Base-by-base conservation (phyloP, 2,113 vertebrate genomes). In the Semicossyphus pulcher region DNA sequence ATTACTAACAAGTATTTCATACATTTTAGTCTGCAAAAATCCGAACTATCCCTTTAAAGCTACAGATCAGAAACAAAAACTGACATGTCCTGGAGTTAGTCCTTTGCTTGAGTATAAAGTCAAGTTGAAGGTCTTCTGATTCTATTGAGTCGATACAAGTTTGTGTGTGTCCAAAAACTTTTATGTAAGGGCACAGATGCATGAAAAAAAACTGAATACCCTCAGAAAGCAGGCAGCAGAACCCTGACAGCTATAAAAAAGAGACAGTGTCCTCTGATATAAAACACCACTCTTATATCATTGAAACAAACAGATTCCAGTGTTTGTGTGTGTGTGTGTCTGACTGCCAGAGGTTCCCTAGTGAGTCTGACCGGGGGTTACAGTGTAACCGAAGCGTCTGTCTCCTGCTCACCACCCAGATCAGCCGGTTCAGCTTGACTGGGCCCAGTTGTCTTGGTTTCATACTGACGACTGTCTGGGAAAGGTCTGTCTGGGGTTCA, bases 401-500 rank as follows among this genome's bases (percentile, higher is more conserved):
- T 90, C 91, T 92, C 80, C 81, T 90, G 89, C 84, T 91, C 91
- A 90, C 86, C 86, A 84, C 74, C 90, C 91, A 91, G 66, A 92
- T 89, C 91, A 73, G 85, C 73, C 65, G n/a, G 89, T 93, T 93
- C 88, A 89, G 86, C 87, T 86, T 88, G 88, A 81, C 80, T 90
- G 80, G 84, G 83, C 84, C 88, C 89, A 91, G 85, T 88, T 90
- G 88, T 90, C 86, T 90, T 90, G 87, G 78, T 87, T 83, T 91
- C 78, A 78, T 85, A 82, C 80, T 86, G 86, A 86, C 83, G 44
- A 88, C 80, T 90, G 86, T 88, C 83, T 88, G 90, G 58, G 84
- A 89, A 89, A 90, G 88, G 89, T 91, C 87, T 92, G 86, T 90
- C 87, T 92, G 86, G 86, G 85, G 89, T 92, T 90, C 90, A 89